Evolutionary conservation across 2,888 invertebrate species (phyloP).

Genomic region (Eristalinus aeneus): DNA sequence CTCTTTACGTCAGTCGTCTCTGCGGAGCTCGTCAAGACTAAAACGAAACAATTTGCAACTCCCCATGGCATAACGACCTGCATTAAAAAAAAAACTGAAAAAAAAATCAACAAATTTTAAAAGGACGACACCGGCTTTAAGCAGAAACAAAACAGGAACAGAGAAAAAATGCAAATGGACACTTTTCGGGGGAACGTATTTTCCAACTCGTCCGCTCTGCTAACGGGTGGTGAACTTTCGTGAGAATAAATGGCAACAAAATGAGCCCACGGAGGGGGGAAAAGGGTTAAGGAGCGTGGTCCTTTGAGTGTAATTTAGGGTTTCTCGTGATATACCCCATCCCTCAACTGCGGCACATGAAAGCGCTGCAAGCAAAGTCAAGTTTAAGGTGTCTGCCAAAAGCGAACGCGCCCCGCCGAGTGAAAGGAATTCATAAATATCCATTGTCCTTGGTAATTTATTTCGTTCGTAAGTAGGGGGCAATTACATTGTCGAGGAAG

Average conservation of each 20-base stretch:
- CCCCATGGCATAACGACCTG: conserved; percentile 60
- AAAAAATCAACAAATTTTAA: not conserved
- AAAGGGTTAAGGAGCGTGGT: conserved; percentile 1
- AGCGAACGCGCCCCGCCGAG: conserved; percentile 43
- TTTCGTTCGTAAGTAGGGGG: conserved; percentile 54
- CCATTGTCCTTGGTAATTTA: conserved; percentile 64
- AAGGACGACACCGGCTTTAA: not conserved
- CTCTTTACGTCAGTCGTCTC: conserved; percentile 15
- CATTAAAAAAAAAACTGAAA: conserved; percentile 38
- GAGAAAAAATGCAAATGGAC: conserved; percentile 40
- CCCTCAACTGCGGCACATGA: not conserved
- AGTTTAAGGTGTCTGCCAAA: conserved; percentile 40
- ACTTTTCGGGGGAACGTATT: conserved; percentile 13
- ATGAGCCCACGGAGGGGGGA: not conserved
- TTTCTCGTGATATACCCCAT: conserved; percentile 19
- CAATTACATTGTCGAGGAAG: conserved; percentile 48
- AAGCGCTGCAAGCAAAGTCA: not conserved
- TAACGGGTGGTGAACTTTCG: not conserved
- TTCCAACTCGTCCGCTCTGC: not conserved
- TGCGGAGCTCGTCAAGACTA: conserved; percentile 6
- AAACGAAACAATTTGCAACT: conserved; percentile 61
- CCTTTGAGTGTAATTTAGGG: conserved; percentile 48
- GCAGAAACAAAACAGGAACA: not conserved
- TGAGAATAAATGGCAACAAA: not conserved
- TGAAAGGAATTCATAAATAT: conserved; percentile 66